Conservation (phyloP, 2,888 invertebrate genomes). For the Lamproptera curius region DNA sequence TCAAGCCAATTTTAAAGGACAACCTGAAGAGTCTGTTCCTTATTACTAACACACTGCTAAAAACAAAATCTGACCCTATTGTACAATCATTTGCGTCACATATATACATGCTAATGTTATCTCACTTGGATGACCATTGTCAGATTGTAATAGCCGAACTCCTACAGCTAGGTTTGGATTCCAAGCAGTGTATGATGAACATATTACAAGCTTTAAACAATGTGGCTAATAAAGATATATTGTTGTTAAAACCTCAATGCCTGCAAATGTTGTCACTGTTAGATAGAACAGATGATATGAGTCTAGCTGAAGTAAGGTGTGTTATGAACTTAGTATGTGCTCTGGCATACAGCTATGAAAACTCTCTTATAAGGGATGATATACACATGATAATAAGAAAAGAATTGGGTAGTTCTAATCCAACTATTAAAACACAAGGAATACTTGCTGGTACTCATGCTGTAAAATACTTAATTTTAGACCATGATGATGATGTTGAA, state of each 20-base stretch:
- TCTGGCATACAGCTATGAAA: conserved; percentile 79
- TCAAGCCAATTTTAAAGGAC: conserved; percentile 72
- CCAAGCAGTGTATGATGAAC: conserved; percentile 55
- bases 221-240: conserved; percentile 58
- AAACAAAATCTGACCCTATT: conserved; percentile 61
- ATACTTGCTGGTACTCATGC: conserved; percentile 87
- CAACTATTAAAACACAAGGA: conserved; percentile 83
- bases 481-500: conserved; percentile 55
- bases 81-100: conserved; percentile 79
- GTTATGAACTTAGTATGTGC: conserved; percentile 88
- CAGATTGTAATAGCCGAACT: conserved; percentile 62
- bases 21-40: conserved; percentile 75
- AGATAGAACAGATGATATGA: conserved; percentile 86
- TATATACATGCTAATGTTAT: conserved; percentile 75
- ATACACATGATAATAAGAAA: conserved; percentile 92
- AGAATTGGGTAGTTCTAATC: conserved; percentile 83
- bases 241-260: conserved; percentile 76
- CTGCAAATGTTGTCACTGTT: conserved; percentile 81
- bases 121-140: conserved; percentile 54
- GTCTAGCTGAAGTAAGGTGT: conserved; percentile 84
- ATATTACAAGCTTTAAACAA: conserved; percentile 58
- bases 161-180: conserved; percentile 55
- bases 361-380: conserved; percentile 84
- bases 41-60: conserved; percentile 77
- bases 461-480: conserved; percentile 82